A percentile compares a stretch with the other conserved stretches of the same genome.
Evolutionary conservation across 2,113 vertebrate genomes (phyloP).

Genomic region (Anguilla japonica): DNA sequence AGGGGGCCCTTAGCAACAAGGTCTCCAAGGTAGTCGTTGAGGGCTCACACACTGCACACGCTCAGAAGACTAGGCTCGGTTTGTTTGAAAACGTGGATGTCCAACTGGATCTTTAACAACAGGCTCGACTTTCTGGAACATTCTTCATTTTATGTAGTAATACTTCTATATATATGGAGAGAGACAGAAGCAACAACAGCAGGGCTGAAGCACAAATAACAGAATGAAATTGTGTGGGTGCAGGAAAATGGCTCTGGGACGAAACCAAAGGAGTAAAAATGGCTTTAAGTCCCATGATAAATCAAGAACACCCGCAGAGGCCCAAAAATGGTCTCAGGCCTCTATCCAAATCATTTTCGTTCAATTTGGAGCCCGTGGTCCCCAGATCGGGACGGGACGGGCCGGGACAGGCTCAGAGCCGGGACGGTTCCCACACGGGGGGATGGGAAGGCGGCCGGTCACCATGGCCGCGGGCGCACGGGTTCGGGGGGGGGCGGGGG

Average conservation of each 20-base stretch:
- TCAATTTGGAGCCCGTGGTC: background rate
- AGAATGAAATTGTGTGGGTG: background rate
- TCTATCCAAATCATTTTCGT: background rate
- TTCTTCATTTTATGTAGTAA: no score
- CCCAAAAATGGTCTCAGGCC: background rate
- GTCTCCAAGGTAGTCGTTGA: background rate
- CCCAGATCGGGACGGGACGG: background rate
- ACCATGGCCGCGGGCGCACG: background rate
- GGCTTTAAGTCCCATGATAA: background rate
- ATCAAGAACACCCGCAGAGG: background rate
- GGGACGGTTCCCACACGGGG: background rate
- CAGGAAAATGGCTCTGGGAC: background rate
- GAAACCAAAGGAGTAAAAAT: background rate
- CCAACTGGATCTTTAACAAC: no score
- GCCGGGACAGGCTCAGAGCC: background rate
- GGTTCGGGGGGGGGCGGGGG: background rate
- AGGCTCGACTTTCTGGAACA: no score
- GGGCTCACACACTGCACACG: no score
- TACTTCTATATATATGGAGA: no score
- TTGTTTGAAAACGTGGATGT: no score
- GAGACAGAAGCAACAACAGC: no score
- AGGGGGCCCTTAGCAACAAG: conserved; percentile 15
- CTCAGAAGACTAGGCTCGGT: no score
- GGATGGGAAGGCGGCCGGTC: no score
- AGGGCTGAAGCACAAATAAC: background rate